phyloP scores from a whole-genome alignment of 1,140 invertebrate genomes.

The Sinonovacula constricta region DNA sequence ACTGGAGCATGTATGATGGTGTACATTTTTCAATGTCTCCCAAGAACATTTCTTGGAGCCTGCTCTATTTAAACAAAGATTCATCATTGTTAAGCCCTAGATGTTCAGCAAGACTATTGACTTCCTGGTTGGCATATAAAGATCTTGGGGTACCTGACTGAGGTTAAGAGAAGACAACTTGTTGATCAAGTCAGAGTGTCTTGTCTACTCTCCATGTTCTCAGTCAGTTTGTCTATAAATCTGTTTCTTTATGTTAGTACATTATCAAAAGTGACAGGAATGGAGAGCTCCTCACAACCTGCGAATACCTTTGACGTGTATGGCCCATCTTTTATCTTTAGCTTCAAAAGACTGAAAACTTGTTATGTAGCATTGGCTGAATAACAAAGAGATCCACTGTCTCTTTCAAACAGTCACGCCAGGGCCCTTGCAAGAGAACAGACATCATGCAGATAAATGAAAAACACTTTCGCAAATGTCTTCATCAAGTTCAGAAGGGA shows the following conservation, averaged over 20 bases:
- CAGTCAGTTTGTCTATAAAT: slow-evolving; percentile 15
- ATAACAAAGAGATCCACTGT: not conserved
- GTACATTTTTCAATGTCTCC: not conserved
- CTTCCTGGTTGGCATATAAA: not conserved
- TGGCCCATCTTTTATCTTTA: not conserved
- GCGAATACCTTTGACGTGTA: not conserved
- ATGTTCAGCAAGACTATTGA: slow-evolving; percentile 1
- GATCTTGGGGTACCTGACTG: not conserved
- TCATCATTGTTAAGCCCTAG: not conserved
- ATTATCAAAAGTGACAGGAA: not conserved
- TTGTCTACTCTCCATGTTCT: not conserved
- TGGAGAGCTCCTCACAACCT: not conserved
- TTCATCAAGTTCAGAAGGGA: not conserved
- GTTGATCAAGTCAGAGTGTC: slow-evolving; percentile 5
- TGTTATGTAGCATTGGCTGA: not conserved
- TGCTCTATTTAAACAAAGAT: not conserved
- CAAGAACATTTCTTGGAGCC: not conserved
- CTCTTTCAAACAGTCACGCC: not conserved
- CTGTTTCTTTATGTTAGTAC: not conserved
- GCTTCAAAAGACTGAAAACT: not conserved
- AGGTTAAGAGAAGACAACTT: not conserved
- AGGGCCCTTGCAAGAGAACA: not conserved
- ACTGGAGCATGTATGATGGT: not conserved
- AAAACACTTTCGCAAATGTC: not conserved
- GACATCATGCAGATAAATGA: not conserved